Percentiles rank a stretch among this genome's conserved stretches.
Evolutionary conservation across 92 coral and sea anemone genomes (phyloP).

Genomic region (Palythoa grandiflora): DNA sequence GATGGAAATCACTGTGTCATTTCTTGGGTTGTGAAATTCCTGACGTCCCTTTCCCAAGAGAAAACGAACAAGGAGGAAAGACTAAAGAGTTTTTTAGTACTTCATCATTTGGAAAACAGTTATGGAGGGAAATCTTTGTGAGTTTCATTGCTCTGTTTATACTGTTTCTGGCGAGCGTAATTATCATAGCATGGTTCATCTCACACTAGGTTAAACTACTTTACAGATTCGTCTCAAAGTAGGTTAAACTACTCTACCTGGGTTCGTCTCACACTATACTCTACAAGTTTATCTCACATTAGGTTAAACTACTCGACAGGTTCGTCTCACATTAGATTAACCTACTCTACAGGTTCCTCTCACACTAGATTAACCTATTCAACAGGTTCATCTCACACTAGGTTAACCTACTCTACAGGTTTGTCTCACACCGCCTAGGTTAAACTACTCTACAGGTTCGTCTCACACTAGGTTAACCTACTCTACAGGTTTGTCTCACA

Average conservation of each 20-base stretch:
- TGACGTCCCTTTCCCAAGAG: constrained; percentile 28
- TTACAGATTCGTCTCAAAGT: neutral
- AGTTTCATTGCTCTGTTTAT: neutral
- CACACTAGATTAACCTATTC: too few species aligned
- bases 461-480: too few species aligned
- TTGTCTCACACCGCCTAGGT: too few species aligned
- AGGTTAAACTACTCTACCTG: neutral
- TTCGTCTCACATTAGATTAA: neutral
- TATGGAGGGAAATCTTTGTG: constrained; percentile 22
- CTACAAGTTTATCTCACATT: too few species aligned
- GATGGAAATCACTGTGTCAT: constrained; percentile 24
- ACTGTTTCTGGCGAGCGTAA: neutral
- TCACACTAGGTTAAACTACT: neutral
- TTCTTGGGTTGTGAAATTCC: constrained; percentile 36
- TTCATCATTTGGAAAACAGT: constrained; percentile 35
- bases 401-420: too few species aligned
- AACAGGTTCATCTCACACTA: too few species aligned
- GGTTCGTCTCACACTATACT: too few species aligned
- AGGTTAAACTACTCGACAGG: too few species aligned
- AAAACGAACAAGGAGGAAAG: constrained; percentile 23
- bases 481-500: too few species aligned
- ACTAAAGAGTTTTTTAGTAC: constrained; percentile 29
- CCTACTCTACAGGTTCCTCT: too few species aligned
- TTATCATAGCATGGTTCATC: neutral
- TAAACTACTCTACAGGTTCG: too few species aligned